Conservation (phyloP, 2,888 invertebrate species). For the Meiosimyza decipiens region DNA sequence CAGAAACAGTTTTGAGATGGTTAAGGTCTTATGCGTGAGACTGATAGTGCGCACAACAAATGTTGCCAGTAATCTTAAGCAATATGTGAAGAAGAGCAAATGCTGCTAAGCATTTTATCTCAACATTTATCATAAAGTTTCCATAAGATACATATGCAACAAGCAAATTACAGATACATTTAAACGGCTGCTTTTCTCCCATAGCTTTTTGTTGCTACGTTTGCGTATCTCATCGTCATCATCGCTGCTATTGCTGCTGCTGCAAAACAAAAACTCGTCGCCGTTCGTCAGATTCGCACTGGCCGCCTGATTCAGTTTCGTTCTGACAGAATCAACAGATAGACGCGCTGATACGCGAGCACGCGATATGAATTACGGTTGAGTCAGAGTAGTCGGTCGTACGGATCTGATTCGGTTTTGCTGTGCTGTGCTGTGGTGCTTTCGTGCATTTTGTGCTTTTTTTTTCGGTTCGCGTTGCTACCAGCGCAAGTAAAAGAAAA, state of each 20-base stretch:
- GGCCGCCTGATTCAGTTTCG: slow-evolving; percentile 56
- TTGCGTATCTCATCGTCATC: slow-evolving; percentile 12
- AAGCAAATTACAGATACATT: slow-evolving; percentile 15
- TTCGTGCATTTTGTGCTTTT: not conserved
- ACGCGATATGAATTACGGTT: slow-evolving; percentile 21
- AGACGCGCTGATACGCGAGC: slow-evolving; percentile 43
- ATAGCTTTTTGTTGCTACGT: slow-evolving; percentile 1
- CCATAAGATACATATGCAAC: slow-evolving; percentile 12
- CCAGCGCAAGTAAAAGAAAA: no score
- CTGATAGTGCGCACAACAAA: no score
- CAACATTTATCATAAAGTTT: slow-evolving; percentile 13
- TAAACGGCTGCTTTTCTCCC: not conserved
- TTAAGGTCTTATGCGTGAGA: no score
- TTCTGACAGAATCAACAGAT: slow-evolving; percentile 54
- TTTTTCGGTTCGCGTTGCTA: no score
- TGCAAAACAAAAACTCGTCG: slow-evolving; percentile 26
- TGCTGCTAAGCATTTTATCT: not conserved
- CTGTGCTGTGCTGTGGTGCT: not conserved
- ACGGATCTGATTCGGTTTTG: slow-evolving; percentile 4
- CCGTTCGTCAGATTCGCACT: slow-evolving; percentile 53
- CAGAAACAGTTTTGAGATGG: no score
- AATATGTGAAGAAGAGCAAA: no score
- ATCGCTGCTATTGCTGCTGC: not conserved
- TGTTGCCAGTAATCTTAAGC: no score
- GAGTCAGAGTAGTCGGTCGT: slow-evolving; percentile 18